These are phyloP conservation scores for Synaphobranchus kaupii DNA, from an alignment of 2,797 vertebrate genomes.

Conservation along the genomic window DNA sequence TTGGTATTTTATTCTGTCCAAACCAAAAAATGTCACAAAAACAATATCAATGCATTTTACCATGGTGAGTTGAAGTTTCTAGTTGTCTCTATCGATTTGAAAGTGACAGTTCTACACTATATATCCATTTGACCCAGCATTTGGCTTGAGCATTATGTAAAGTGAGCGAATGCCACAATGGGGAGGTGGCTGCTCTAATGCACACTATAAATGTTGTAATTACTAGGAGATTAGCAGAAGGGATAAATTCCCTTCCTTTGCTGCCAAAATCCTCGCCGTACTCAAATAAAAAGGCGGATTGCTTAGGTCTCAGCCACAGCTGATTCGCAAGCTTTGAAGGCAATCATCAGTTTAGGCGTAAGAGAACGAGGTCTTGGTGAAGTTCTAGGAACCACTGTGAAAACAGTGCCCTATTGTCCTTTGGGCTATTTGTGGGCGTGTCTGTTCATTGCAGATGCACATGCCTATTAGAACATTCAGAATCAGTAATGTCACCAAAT, in stretches of 20 bases:
- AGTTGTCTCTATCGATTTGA: no score
- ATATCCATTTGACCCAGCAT: neutral
- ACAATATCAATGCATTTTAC: neutral
- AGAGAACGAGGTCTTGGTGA: no score
- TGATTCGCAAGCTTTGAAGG: no score
- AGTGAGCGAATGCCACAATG: neutral
- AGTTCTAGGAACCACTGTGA: neutral
- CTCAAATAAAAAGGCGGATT: neutral
- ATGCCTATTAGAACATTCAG: no score
- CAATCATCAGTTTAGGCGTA: no score
- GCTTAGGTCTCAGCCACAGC: no score
- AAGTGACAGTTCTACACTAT: no score
- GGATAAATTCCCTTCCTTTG: neutral
- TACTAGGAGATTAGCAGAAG: slow-evolving; percentile 26
- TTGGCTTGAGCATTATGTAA: neutral
- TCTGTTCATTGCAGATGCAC: slow-evolving; percentile 9
- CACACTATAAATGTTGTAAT: slow-evolving; percentile 36
- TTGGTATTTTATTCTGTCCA: neutral
- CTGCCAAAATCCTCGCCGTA: neutral
- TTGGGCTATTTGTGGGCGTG: neutral
- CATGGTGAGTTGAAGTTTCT: no score
- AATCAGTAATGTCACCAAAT: no score
- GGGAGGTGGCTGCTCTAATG: slow-evolving; percentile 36
- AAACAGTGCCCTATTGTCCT: neutral
- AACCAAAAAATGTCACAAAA: neutral